phyloP scores from a whole-genome alignment of 2,797 vertebrate genomes.

The Carduelis carduelis region DNA sequence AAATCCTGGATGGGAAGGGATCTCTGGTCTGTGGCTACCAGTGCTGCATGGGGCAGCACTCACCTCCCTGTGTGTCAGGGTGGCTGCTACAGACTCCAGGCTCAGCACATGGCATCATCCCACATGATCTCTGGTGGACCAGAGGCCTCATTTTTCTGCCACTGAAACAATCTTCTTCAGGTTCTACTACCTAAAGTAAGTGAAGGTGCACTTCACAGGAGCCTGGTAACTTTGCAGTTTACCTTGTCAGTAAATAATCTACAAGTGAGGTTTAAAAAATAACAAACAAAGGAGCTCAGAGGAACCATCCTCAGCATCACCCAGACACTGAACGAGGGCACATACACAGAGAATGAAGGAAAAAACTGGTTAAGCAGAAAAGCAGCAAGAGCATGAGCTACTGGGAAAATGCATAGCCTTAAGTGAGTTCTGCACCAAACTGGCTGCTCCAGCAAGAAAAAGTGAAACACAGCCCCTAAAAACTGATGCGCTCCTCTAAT shows the following conservation, averaged over 20 bases:
- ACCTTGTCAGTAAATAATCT: not conserved
- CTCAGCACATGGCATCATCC: fast-evolving
- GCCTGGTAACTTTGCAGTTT: not conserved
- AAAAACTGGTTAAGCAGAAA: not conserved
- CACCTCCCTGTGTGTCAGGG: fast-evolving
- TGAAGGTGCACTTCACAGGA: not conserved
- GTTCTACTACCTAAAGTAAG: not conserved
- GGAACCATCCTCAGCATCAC: not conserved
- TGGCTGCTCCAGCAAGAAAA: fast-evolving
- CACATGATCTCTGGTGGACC: fast-evolving
- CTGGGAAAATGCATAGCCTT: not conserved
- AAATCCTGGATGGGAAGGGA: not conserved
- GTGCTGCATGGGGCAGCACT: fast-evolving
- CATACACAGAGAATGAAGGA: not conserved
- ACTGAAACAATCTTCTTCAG: not conserved
- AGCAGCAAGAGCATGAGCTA: not conserved
- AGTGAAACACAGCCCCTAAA: not conserved
- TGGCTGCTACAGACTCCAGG: not conserved
- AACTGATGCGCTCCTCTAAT: not conserved
- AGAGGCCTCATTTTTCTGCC: not conserved
- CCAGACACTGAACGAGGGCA: fast-evolving
- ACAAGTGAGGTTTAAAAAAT: not conserved
- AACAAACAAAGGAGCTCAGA: not conserved
- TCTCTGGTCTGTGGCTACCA: fast-evolving
- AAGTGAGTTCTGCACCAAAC: not conserved